phyloP scores from a whole-genome alignment of 2,797 vertebrate genomes.

The Uromys caudimaculatus region DNA sequence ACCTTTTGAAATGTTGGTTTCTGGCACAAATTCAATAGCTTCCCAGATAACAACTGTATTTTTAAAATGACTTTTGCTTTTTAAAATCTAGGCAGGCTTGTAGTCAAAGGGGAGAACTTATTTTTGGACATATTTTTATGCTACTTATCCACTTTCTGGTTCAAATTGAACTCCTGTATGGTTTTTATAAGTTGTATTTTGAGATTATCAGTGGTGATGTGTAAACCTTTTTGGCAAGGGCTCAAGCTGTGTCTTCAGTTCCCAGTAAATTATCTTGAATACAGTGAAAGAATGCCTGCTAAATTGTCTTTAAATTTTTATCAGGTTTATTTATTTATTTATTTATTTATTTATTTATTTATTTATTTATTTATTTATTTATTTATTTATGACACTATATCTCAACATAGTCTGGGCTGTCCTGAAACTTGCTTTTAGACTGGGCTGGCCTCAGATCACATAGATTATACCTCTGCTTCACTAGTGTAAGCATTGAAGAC shows the following conservation, averaged over 20 bases:
- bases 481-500: too few species aligned
- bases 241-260: neutral
- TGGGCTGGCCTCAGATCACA: neutral
- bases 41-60: constrained; percentile 65
- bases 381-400: neutral
- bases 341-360: neutral
- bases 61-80: constrained; percentile 72
- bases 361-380: neutral
- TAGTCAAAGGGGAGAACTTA: constrained; percentile 34
- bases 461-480: neutral
- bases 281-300: constrained; percentile 9
- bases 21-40: constrained; percentile 68
- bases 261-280: neutral
- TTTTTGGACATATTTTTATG: constrained; percentile 57
- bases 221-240: neutral
- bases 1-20: constrained; percentile 72
- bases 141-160: constrained; percentile 38
- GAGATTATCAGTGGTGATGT: constrained; percentile 47
- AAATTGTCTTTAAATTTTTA: constrained; percentile 34
- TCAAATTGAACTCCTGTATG: constrained; percentile 71
- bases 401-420: neutral
- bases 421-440: neutral
- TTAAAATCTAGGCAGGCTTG: constrained; percentile 47
- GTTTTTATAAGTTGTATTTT: constrained; percentile 49
- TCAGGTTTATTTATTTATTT: neutral